phyloP scores from a whole-genome alignment of 2,888 invertebrate species.

The Halictus ligatus region DNA sequence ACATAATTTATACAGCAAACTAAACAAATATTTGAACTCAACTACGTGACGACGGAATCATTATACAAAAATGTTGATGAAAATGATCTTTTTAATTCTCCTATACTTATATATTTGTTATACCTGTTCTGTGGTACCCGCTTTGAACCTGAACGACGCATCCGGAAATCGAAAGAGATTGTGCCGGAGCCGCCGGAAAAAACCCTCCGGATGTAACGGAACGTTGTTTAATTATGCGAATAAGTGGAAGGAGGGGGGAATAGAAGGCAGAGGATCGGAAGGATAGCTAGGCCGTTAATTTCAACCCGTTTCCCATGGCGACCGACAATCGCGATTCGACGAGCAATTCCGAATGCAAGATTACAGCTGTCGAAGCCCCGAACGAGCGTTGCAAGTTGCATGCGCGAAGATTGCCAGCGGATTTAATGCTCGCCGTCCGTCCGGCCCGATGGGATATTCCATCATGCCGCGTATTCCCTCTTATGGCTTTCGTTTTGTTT shows the following conservation, averaged over 20 bases:
- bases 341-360: constrained; percentile 53
- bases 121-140: not conserved
- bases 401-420: constrained; percentile 59
- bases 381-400: constrained; percentile 47
- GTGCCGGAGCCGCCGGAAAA: not conserved
- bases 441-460: constrained; percentile 57
- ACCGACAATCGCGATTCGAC: constrained; percentile 37
- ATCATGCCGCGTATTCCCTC: constrained; percentile 52
- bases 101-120: not conserved
- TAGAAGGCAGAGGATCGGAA: not conserved
- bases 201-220: not conserved
- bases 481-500: constrained; percentile 67
- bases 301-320: constrained; percentile 38
- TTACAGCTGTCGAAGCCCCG: constrained; percentile 46
- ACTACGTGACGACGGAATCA: not conserved
- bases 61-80: not conserved
- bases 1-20: not conserved
- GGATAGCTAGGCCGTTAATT: constrained; percentile 34
- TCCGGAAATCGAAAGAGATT: not conserved
- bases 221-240: constrained; percentile 36
- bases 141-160: too few species aligned
- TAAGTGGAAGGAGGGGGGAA: not conserved
- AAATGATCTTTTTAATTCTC: not conserved
- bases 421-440: constrained; percentile 58
- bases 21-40: too few species aligned